Percentiles rank a stretch among this genome's conserved stretches.
Conservation (phyloP, 2,113 vertebrate species). For the Sardina pilchardus region DNA sequence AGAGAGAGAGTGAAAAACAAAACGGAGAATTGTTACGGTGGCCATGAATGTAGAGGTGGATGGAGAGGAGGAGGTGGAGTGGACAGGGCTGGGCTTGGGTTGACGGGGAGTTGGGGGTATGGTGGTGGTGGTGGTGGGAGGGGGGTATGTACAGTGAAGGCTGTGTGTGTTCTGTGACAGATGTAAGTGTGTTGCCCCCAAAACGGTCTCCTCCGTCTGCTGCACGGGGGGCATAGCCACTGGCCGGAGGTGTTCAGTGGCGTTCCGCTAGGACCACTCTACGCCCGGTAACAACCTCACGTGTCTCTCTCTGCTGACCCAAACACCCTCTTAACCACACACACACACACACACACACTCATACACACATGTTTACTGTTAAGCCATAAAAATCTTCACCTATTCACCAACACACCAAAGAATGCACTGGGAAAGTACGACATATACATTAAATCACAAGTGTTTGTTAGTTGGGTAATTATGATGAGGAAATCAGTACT, state of each 20-base stretch:
- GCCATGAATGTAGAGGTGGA: background rate
- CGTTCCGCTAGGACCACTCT: conserved; percentile 78
- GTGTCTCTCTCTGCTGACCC: conserved; percentile 78
- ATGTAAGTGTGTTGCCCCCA: conserved; percentile 80
- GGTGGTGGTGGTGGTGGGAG: background rate
- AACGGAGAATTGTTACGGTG: background rate
- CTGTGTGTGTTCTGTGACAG: conserved; percentile 76
- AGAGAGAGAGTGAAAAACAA: conserved; percentile 52
- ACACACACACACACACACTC: conserved; percentile 48
- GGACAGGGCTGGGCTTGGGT: conserved; percentile 32
- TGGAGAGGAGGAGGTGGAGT: background rate
- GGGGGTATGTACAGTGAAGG: conserved; percentile 63
- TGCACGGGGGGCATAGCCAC: conserved; percentile 86
- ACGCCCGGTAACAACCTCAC: conserved; percentile 85
- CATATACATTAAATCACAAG: conserved; percentile 21
- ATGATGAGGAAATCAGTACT: too few species aligned
- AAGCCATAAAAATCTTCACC: background rate
- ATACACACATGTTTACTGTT: conserved; percentile 9
- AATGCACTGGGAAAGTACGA: background rate
- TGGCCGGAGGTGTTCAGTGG: conserved; percentile 84
- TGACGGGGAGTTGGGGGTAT: conserved; percentile 35
- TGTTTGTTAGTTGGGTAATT: background rate
- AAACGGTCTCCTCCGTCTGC: conserved; percentile 81
- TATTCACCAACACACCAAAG: background rate
- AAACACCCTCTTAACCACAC: conserved; percentile 60